Base-by-base conservation (phyloP, 2,888 invertebrate genomes). In the Elgonia sp. region DNA sequence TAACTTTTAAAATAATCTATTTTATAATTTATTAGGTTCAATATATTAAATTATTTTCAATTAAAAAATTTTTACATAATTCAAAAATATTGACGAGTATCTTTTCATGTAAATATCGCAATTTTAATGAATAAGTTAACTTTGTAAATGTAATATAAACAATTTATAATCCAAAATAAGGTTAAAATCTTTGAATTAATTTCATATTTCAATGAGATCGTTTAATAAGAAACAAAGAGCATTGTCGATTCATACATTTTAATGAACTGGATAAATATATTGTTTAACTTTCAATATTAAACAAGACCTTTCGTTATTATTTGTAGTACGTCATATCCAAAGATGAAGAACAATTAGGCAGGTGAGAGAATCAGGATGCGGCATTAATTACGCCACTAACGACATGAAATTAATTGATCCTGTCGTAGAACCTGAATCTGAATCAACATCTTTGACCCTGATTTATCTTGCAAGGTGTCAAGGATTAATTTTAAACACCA, bases 361-460 rank as follows among this genome's bases (percentile, higher is more conserved):
- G 63, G 76, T 60, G 62, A 67, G 53, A 83, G 75, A 73, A 69
- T 72, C 53, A 81, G 76, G 83, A 69, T 76, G 60, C 70, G 53
- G 62, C 82, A 83, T 83, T 83, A 83, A 83, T 75, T 69, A 73
- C 57, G 50, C 46, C 46, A 63, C 67, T 77, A 84, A 76, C 76
- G 21, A 84, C 70, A 70, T 69, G 50, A 84, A 84, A 84, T 76
- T 84, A 84, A 76, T 70, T 84, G 76, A 76, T 76, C 63, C 63
- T 77, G 84, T 70, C 77, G 69, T 70, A 72, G 50, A 77, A 84
- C 42, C 63, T 84, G 63, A 77, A 84, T 84, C 70, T 46, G 63
- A 84, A 84, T 77, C 69, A 70, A 63, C 70, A 84, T 84, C 84
- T 76, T 77, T 77, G 77, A 84, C 77, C 72, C 84, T 84, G 84